Evolutionary conservation across 2,113 vertebrate species (phyloP).

Genomic region (Oriolus oriolus): DNA sequence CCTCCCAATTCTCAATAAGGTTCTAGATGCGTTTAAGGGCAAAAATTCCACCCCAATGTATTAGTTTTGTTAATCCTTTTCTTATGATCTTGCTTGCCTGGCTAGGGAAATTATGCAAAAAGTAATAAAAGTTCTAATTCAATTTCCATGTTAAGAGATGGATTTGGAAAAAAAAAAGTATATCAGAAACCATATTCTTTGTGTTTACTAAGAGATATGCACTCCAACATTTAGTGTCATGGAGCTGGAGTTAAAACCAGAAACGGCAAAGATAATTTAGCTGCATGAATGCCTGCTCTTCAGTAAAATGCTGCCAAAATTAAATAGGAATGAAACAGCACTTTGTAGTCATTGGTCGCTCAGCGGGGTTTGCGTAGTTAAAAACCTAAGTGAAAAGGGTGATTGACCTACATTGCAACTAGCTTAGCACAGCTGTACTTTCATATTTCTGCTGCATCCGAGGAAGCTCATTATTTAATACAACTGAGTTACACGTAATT

Average conservation of each 20-base stretch:
- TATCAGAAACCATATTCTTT: slow-evolving; percentile 35
- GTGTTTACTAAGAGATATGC: slow-evolving; percentile 62
- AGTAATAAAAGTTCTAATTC: slow-evolving; percentile 60
- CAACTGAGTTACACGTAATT: slow-evolving; percentile 64
- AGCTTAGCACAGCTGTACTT: slow-evolving; percentile 70
- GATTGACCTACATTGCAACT: slow-evolving; percentile 72
- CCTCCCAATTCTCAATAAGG: not conserved
- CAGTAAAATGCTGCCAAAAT: slow-evolving; percentile 71
- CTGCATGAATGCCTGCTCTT: slow-evolving; percentile 67
- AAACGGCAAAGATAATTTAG: slow-evolving; percentile 67
- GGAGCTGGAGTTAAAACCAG: slow-evolving; percentile 58
- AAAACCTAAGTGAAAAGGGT: slow-evolving; percentile 73
- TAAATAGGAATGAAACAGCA: slow-evolving; percentile 72
- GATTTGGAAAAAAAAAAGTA: not conserved
- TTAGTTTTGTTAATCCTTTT: not conserved
- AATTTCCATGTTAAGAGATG: slow-evolving; percentile 49
- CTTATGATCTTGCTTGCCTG: not conserved
- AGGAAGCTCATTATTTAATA: slow-evolving; percentile 73
- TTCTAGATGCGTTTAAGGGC: not conserved
- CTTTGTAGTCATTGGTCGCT: slow-evolving; percentile 73
- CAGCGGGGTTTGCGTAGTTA: slow-evolving; percentile 71
- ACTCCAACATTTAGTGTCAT: slow-evolving; percentile 53
- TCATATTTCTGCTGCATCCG: slow-evolving; percentile 56
- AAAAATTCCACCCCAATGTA: not conserved
- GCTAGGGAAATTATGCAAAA: slow-evolving; percentile 45